phyloP scores from a whole-genome alignment of 1,140 invertebrate genomes.

The Megathymus violae region DNA sequence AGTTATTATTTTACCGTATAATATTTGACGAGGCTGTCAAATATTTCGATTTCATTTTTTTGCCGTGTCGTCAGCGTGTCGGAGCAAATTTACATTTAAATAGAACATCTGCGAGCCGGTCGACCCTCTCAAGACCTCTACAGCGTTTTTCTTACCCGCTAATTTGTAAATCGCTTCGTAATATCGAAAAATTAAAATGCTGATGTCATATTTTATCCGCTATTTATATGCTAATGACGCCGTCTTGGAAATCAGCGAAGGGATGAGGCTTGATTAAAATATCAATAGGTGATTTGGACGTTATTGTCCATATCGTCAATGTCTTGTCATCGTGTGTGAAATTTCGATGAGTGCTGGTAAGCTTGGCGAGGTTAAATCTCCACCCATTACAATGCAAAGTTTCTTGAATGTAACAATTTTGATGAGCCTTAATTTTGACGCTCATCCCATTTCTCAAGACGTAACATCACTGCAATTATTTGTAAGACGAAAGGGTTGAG shows the following conservation, averaged over 20 bases:
- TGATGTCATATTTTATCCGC: conserved; percentile 80
- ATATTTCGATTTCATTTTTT: conserved; percentile 77
- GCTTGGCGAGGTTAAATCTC: conserved; percentile 25
- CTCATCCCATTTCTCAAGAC: conserved; percentile 71
- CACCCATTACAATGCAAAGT: conserved; percentile 66
- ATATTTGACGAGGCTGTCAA: conserved; percentile 67
- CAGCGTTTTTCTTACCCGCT: conserved; percentile 79
- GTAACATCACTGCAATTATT: conserved; percentile 78
- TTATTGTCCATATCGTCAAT: conserved; percentile 38
- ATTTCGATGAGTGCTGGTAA: conserved; percentile 40
- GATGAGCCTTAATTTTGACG: conserved; percentile 75
- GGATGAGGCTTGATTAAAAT: conserved; percentile 71
- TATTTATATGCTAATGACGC: conserved; percentile 80
- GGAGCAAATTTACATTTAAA: conserved; percentile 82
- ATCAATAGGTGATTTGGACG: conserved; percentile 76
- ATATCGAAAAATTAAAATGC: conserved; percentile 83
- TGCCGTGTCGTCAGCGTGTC: conserved; percentile 73
- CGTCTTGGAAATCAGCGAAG: conserved; percentile 53
- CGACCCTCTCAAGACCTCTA: conserved; percentile 75
- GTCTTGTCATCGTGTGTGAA: conserved; percentile 47
- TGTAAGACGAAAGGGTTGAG: conserved; percentile 75
- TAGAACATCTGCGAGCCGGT: conserved; percentile 79
- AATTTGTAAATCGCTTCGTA: conserved; percentile 83
- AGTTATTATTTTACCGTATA: conserved; percentile 37
- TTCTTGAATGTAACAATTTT: conserved; percentile 59